Evolutionary conservation across 1,140 invertebrate genomes (phyloP), one percentile per base, ranked within the genome.

Genomic region (Belonocnema kinseyi): DNA sequence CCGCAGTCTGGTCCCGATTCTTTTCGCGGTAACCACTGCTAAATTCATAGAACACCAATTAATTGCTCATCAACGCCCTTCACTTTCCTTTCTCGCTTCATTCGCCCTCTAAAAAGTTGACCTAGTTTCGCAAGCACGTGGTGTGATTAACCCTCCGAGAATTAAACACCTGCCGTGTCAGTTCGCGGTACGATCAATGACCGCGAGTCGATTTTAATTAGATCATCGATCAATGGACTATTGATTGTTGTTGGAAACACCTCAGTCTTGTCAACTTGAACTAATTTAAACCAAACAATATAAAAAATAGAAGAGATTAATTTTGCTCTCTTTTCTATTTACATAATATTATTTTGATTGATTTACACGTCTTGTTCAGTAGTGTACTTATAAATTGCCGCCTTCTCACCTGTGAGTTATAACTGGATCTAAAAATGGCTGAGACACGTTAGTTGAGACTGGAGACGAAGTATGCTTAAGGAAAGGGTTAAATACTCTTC

Each of bases 1-100:
- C 82, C 85, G 85, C 84, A 83, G 85, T 85, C 84, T 85, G 84
- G 81, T 33, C 83, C 78, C 82, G 82, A 77, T 83, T 86, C 78
- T 84, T 84, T 92, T 91, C 91, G 86, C 85, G 84, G 91, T 92
- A 92, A 91, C 85, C 85, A 72, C 80, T 73, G 79, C 83, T 84
- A 85, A 89, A 90, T 92, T 92, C 91, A 92, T 91, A 91, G 91
- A 92, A 92, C 87, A 88, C 80, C 89, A 91, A 92, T 91, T 91
- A 91, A 87, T 84, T 79, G 77, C 79, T 86, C 85, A 79, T 83
- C 87, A 83, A 83, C 85, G 79, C 80, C 77, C 81, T 52, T 51
- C 72, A 26, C 50, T 73, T 73, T 73, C n/a, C 50, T 53, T 73
- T 73, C 50, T 73, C 72, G 52, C 33, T 53, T 33, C 33, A 52